These are phyloP conservation scores for Centrocercus urophasianus DNA, from an alignment of 2,113 vertebrate genomes.

Conservation along the genomic window DNA sequence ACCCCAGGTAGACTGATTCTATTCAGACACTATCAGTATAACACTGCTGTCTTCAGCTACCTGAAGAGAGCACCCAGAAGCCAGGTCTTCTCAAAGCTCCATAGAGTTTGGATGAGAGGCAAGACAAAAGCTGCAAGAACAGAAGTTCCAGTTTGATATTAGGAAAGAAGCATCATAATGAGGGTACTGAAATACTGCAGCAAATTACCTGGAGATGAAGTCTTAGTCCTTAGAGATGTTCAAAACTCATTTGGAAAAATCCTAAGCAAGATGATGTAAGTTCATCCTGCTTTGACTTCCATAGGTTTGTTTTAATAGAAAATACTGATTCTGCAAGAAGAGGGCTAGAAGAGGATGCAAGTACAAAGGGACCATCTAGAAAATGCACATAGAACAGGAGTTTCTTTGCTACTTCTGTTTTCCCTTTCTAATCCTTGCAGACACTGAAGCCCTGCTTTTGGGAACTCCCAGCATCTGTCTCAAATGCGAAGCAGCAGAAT, in stretches of 20 bases:
- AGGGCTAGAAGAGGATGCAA: background rate
- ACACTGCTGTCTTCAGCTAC: background rate
- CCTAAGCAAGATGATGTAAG: too few species aligned
- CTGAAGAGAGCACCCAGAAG: background rate
- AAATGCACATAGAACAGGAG: background rate
- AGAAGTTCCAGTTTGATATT: background rate
- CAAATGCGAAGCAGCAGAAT: background rate
- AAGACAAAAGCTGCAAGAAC: background rate
- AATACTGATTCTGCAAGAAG: background rate
- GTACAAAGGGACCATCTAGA: background rate
- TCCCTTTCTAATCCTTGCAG: background rate
- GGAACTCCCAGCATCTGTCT: background rate
- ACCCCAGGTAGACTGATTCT: background rate
- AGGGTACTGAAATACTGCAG: background rate
- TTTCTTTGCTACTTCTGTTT: background rate
- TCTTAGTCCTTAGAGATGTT: too few species aligned
- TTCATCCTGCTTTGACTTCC: too few species aligned
- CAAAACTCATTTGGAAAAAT: too few species aligned
- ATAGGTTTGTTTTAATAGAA: too few species aligned
- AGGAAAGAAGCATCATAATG: background rate
- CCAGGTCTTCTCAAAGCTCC: background rate
- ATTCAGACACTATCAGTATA: background rate
- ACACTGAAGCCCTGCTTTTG: background rate
- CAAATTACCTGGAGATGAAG: background rate
- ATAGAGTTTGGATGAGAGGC: background rate